Evolutionary conservation across 2,113 vertebrate genomes (phyloP).

Genomic region (Anarhynchus alexandrinus): DNA sequence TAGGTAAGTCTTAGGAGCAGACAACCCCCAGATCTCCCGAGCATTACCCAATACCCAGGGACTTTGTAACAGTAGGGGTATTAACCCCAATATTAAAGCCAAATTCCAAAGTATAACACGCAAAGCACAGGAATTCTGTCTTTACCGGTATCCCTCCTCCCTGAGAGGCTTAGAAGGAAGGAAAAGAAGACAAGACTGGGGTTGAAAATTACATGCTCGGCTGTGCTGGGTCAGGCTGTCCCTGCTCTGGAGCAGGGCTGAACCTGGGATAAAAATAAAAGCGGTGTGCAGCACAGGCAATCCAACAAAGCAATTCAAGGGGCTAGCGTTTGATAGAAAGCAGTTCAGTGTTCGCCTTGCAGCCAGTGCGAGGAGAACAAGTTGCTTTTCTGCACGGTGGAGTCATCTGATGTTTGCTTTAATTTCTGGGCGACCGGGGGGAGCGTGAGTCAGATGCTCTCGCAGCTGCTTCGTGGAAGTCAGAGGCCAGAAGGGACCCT

Average conservation of each 20-base stretch:
- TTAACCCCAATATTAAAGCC: neutral
- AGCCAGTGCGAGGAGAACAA: neutral
- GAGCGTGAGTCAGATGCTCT: conserved; percentile 17
- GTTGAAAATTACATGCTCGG: neutral
- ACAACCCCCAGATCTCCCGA: neutral
- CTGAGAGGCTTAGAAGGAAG: neutral
- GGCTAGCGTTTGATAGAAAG: neutral
- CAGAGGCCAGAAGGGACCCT: neutral
- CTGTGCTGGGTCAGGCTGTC: neutral
- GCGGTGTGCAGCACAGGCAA: neutral
- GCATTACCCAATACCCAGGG: neutral
- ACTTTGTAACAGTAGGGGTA: neutral
- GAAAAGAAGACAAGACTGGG: neutral
- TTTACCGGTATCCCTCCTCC: neutral
- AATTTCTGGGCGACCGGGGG: neutral
- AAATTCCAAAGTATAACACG: neutral
- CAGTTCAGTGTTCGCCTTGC: neutral
- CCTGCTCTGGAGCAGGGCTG: neutral
- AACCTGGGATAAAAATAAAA: neutral
- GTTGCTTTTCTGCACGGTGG: neutral
- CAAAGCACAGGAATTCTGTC: neutral
- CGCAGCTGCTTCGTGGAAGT: neutral
- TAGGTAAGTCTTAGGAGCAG: neutral
- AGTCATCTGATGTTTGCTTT: neutral
- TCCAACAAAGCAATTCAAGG: neutral